Percentiles rank a stretch among this genome's conserved stretches.
Conservation (phyloP, 1,140 invertebrate genomes). For the Drosophila leontia region DNA sequence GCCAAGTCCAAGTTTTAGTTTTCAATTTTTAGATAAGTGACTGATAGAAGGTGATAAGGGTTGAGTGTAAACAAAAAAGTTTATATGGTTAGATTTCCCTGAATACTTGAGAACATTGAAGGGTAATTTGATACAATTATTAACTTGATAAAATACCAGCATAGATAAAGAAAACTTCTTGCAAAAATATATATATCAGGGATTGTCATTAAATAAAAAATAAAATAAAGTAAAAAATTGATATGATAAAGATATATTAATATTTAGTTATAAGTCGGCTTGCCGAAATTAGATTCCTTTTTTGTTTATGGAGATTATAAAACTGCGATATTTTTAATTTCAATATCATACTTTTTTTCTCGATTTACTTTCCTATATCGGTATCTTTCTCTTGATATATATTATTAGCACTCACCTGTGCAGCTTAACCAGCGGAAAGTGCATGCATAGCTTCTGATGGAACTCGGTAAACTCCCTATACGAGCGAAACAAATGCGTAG, state of each 20-base stretch:
- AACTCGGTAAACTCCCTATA: constrained; percentile 99
- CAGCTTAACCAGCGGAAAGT: constrained; percentile 95
- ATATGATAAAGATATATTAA: too few relatives aligned
- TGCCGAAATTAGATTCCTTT: too few relatives aligned
- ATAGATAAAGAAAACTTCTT: neutral
- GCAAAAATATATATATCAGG: neutral
- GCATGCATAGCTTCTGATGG: constrained; percentile 96
- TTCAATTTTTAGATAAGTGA: constrained; percentile 23
- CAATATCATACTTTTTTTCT: neutral
- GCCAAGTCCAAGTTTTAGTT: constrained; percentile 1
- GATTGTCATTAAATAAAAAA: neutral
- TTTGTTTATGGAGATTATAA: too few relatives aligned
- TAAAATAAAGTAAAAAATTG: too few relatives aligned
- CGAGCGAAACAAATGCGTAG: constrained; percentile 94
- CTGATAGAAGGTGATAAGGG: constrained; percentile 12
- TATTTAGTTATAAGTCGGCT: too few relatives aligned
- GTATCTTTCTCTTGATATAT: neutral
- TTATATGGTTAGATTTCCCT: neutral
- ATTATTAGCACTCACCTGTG: constrained; percentile 88
- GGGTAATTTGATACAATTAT: neutral
- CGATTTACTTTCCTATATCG: neutral
- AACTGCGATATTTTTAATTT: neutral
- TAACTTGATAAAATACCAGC: neutral
- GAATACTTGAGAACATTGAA: neutral
- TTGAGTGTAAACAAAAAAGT: neutral